Conservation (phyloP, 2,113 vertebrate genomes). For the Corythaeola cristata region DNA sequence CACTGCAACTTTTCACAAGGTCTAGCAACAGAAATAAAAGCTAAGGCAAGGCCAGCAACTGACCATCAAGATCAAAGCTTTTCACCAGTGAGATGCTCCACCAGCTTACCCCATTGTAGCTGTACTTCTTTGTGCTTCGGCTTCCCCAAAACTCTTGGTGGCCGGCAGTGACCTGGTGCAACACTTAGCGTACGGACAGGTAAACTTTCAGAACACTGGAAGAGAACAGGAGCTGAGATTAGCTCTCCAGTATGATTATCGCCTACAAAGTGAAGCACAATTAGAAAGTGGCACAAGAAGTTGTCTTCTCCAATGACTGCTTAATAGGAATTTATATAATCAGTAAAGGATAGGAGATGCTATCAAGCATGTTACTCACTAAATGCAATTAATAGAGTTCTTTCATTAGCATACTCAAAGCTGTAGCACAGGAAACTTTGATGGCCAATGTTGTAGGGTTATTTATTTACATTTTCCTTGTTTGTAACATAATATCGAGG, state of each 20-base stretch:
- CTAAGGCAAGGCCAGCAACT: not conserved
- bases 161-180: constrained; percentile 87
- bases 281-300: not conserved
- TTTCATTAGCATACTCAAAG: not conserved
- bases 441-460: not conserved
- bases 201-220: constrained; percentile 88
- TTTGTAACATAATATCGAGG: not conserved
- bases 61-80: not conserved
- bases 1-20: not conserved
- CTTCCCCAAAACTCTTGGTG: constrained; percentile 87
- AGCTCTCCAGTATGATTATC: fast-evolving
- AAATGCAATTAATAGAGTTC: not conserved
- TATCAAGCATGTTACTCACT: not conserved
- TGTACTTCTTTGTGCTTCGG: constrained; percentile 94
- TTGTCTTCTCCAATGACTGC: not conserved
- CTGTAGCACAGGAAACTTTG: not conserved
- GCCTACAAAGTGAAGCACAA: fast-evolving
- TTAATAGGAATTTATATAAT: not conserved
- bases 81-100: not conserved
- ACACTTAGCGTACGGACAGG: constrained; percentile 88
- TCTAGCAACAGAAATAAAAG: not conserved
- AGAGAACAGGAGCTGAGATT: not conserved
- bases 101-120: constrained; percentile 90
- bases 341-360: not conserved
- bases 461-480: not conserved